Evolutionary conservation across 2,888 invertebrate species (phyloP).

Genomic region (Chesias legatella): DNA sequence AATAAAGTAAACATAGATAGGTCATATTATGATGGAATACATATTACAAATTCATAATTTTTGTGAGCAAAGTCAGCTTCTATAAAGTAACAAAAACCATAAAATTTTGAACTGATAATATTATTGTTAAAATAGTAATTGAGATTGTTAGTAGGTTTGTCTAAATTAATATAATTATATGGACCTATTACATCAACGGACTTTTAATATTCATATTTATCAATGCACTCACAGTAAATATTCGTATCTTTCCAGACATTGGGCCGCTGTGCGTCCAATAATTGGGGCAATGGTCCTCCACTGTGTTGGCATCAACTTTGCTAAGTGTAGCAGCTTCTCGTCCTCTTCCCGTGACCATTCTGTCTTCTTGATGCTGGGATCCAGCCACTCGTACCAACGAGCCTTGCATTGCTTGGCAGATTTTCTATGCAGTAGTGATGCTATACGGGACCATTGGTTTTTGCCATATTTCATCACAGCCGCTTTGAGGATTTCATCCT

Average conservation of each 20-base stretch:
- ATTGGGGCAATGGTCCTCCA: conserved; percentile 99
- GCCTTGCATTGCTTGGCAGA: conserved; percentile 99
- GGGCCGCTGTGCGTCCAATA: conserved; percentile 98
- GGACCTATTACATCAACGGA: no score
- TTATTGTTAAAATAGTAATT: no score
- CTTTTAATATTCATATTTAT: neutral
- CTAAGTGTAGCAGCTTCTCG: conserved; percentile 97
- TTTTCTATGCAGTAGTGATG: conserved; percentile 97
- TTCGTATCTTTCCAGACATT: conserved; percentile 98
- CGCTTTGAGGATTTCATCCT: conserved; percentile 99
- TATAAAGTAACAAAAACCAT: no score
- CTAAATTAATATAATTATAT: no score
- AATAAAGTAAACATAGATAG: no score
- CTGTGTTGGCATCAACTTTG: conserved; percentile 99
- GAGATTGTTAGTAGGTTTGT: no score
- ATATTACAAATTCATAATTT: no score
- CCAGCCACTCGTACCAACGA: conserved; percentile 99
- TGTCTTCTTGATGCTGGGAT: conserved; percentile 99
- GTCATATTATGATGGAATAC: no score
- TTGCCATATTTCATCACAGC: conserved; percentile 99
- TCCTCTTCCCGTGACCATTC: conserved; percentile 99
- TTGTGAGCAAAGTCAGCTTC: no score
- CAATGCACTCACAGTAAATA: conserved; percentile 88
- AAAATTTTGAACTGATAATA: no score
- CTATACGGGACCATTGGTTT: conserved; percentile 99